phyloP scores from a whole-genome alignment of 2,888 invertebrate species.

The Prosapia bicincta region DNA sequence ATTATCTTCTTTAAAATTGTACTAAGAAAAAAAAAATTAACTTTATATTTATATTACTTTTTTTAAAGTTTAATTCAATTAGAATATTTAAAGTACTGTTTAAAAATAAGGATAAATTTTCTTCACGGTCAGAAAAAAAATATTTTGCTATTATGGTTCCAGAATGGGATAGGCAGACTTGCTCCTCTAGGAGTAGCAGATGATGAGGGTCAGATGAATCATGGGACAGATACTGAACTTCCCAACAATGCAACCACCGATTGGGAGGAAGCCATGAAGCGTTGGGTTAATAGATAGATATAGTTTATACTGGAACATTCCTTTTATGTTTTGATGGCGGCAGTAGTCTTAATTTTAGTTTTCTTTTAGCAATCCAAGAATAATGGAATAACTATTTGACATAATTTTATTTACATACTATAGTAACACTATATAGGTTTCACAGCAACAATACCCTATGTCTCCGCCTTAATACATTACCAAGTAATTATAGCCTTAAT shows the following conservation, averaged over 20 bases:
- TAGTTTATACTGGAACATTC: neutral
- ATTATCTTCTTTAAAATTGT: too few species aligned
- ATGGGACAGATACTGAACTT: neutral
- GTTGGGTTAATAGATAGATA: neutral
- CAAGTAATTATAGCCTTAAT: neutral
- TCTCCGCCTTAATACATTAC: neutral
- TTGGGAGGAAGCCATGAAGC: neutral
- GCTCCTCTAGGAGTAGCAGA: neutral
- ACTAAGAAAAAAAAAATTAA: too few species aligned
- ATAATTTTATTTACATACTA: neutral
- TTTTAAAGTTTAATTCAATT: too few species aligned
- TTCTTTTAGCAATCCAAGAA: neutral
- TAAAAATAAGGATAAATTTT: too few species aligned
- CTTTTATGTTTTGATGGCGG: neutral
- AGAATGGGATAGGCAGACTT: neutral
- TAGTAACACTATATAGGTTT: neutral
- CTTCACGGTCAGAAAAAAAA: too few species aligned
- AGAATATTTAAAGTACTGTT: too few species aligned
- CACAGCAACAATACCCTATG: neutral
- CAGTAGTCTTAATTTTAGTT: neutral
- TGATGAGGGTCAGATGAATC: neutral
- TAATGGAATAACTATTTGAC: neutral
- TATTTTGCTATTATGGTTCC: too few species aligned
- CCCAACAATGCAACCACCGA: neutral
- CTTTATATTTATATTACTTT: too few species aligned